Conservation (phyloP, 2,797 vertebrate species). For the Oreochromis grahami region DNA sequence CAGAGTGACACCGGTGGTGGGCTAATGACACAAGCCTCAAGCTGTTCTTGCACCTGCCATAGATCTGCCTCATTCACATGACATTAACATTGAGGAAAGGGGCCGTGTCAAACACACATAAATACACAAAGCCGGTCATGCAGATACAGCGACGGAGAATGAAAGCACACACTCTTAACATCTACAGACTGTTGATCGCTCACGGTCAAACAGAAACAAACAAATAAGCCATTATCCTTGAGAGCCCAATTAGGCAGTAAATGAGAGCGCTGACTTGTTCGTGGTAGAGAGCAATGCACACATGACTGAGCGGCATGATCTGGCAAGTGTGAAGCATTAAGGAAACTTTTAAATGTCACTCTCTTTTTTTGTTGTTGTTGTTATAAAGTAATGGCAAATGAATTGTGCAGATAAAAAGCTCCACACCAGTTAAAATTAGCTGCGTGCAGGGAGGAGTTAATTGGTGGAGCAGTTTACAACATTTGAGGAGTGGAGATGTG, state of each 20-base stretch:
- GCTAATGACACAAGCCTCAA: conserved; percentile 70
- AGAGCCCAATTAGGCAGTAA: conserved; percentile 63
- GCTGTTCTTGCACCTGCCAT: conserved; percentile 73
- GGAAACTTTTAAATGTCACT: neutral
- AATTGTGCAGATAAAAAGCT: neutral
- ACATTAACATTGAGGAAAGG: conserved; percentile 63
- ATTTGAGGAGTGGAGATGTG: neutral
- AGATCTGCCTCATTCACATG: conserved; percentile 55
- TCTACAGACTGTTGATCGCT: conserved; percentile 14
- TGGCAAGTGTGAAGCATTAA: conserved; percentile 3
- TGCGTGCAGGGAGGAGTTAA: neutral
- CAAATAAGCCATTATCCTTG: conserved; percentile 66
- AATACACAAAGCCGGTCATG: neutral
- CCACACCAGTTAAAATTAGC: neutral
- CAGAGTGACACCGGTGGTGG: conserved; percentile 57
- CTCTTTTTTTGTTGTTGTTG: neutral
- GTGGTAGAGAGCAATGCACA: neutral
- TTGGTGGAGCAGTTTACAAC: neutral
- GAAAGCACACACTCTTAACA: neutral
- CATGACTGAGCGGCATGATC: conserved; percentile 12
- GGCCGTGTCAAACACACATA: conserved; percentile 15
- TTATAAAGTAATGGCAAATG: neutral
- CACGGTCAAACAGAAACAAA: conserved; percentile 34
- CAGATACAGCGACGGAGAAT: conserved; percentile 1
- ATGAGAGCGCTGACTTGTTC: conserved; percentile 41